Evolutionary conservation across 92 coral and sea anemone genomes (phyloP).

Genomic region (Virgularia gustaviana): DNA sequence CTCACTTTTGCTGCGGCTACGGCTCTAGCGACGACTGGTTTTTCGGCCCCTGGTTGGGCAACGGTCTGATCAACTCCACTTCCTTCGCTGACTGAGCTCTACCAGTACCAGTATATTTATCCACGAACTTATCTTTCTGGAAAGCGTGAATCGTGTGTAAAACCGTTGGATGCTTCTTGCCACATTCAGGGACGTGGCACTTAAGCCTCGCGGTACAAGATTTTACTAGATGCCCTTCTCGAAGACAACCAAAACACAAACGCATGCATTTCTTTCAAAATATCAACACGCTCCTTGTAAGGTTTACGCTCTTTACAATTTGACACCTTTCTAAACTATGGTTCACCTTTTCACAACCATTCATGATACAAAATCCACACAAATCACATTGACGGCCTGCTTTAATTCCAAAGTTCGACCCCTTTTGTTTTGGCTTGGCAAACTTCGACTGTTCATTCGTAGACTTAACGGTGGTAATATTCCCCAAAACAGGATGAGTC

Average conservation of each 20-base stretch:
- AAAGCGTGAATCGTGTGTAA: slow-evolving; percentile 29
- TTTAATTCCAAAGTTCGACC: slow-evolving; percentile 21
- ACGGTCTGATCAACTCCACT: not conserved
- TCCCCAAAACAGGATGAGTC: slow-evolving; percentile 47
- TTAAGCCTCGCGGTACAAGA: slow-evolving; percentile 22
- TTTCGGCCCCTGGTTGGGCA: not conserved
- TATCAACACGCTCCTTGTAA: slow-evolving; percentile 36
- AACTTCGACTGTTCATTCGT: not conserved
- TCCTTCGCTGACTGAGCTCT: not conserved
- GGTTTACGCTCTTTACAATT: slow-evolving; percentile 36
- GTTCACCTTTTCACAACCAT: not conserved
- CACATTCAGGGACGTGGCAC: slow-evolving; percentile 29
- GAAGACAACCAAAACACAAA: slow-evolving; percentile 55
- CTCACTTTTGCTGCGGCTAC: slow-evolving; percentile 51
- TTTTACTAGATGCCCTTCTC: slow-evolving; percentile 28
- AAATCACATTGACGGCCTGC: not conserved
- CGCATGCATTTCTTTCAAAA: slow-evolving; percentile 14
- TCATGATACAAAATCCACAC: slow-evolving; percentile 27
- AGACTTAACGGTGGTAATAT: not conserved
- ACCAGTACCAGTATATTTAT: not conserved
- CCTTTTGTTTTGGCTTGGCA: not conserved
- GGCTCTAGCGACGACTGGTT: not conserved
- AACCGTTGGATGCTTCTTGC: slow-evolving; percentile 43
- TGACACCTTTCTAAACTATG: slow-evolving; percentile 40
- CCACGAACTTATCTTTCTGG: not conserved